Evolutionary conservation across 2,888 invertebrate species (phyloP).

Genomic region (Tinea trinotella): DNA sequence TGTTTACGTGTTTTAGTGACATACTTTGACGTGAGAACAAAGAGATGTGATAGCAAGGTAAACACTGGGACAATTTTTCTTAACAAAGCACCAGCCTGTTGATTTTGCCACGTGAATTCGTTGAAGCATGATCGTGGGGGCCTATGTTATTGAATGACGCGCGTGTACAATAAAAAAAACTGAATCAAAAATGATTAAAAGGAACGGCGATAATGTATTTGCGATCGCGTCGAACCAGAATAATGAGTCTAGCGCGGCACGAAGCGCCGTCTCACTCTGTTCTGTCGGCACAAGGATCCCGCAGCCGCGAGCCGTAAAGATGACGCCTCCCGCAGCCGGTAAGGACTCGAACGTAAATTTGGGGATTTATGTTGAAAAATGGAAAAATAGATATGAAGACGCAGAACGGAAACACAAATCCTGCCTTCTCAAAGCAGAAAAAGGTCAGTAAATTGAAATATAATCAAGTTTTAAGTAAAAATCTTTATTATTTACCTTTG

Average conservation of each 20-base stretch:
- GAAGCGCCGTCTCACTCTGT: slow-evolving; percentile 55
- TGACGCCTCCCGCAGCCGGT: slow-evolving; percentile 61
- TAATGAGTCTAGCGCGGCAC: slow-evolving; percentile 63
- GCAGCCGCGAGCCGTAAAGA: slow-evolving; percentile 53
- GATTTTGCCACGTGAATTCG: slow-evolving; percentile 59
- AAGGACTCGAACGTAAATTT: slow-evolving; percentile 63
- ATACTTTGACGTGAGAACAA: slow-evolving; percentile 56
- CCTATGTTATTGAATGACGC: slow-evolving; percentile 48
- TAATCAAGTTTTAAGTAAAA: slow-evolving; percentile 20
- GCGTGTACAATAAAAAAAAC: slow-evolving; percentile 53
- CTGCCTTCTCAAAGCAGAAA: slow-evolving; percentile 77
- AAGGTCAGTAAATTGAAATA: slow-evolving; percentile 67
- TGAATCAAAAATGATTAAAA: slow-evolving; percentile 70
- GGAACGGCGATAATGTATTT: slow-evolving; percentile 70
- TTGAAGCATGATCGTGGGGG: slow-evolving; percentile 49
- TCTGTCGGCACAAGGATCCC: slow-evolving; percentile 59
- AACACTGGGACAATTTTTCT: not conserved
- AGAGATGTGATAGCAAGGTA: slow-evolving; percentile 35
- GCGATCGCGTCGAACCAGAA: slow-evolving; percentile 68
- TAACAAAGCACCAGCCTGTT: slow-evolving; percentile 51
- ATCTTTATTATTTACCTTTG: slow-evolving; percentile 29
- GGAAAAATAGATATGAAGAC: slow-evolving; percentile 81
- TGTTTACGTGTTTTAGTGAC: slow-evolving; percentile 21
- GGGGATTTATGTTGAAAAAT: slow-evolving; percentile 70
- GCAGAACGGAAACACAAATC: slow-evolving; percentile 78